Evolutionary conservation across 2,113 vertebrate genomes (phyloP), one percentile per base, ranked within the genome.

Genomic region (Cyprinus carpio): DNA sequence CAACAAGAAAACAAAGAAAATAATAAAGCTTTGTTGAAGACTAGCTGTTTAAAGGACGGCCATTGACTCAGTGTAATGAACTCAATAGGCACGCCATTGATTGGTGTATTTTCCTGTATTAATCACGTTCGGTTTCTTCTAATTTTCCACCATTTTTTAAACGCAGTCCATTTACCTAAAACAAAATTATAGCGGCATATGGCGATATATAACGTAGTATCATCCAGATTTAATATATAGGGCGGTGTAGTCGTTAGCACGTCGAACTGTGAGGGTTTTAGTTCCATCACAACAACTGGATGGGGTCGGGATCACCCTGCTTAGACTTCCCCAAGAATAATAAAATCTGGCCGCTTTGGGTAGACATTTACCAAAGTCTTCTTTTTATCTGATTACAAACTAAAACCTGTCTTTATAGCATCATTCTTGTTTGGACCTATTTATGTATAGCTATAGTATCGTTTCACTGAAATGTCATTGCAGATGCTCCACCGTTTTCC

Each of bases 161-260:
- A 49, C 2, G 40, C 72, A 15, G 40, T 9, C 13, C 27, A 34
- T 67, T 67, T 34, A 34, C 1, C 0, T 2, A 67, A 67, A 64
- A 27, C 11, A 5, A 51, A 51, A 51, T 27, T 15, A 65, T 29
- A 67, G 76, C 51, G 88, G 90, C 90, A 92, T 84, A 91, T 92
- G 90, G 87, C 15, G 62, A 87, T 51, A 4, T 51, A 16, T 51
- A 51, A 16, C 49, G 15, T 82, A 87, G 79, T 84, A 15, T 54
- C 51, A 60, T 60, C 82, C 74, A 86, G 60, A 89, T 85, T 82
- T 58, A 83, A 87, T 81, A 82, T 82, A 60, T 27, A 86, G 62
- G 75, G 85, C 87, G 87, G 87, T 90, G 84, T 88, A 86, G 84
- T 89, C 25, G 9, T 75, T 77, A 49, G 16, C 46, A 34, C 46